Percentiles rank a stretch among this genome's conserved stretches.
Conservation (phyloP, 2,113 vertebrate genomes). For the Tyto alba region DNA sequence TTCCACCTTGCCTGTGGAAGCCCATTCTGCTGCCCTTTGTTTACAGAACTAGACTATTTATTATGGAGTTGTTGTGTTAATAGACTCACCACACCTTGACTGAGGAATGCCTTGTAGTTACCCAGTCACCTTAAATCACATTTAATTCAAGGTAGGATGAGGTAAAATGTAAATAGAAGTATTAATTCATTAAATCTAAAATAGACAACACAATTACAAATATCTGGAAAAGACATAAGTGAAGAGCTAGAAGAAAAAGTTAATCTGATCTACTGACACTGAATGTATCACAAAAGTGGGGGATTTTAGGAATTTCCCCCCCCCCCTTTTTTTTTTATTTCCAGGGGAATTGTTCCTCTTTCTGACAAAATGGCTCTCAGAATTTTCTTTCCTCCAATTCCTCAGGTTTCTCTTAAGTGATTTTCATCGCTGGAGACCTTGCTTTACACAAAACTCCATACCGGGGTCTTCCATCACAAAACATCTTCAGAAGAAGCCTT, state of each 20-base stretch:
- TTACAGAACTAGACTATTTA: background rate
- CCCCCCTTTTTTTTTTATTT: background rate
- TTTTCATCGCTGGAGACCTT: background rate
- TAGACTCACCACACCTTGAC: background rate
- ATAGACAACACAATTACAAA: background rate
- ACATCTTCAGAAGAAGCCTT: background rate
- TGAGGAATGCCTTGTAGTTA: background rate
- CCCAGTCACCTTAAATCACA: background rate
- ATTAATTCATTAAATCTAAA: background rate
- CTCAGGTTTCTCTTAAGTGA: background rate
- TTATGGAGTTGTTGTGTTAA: background rate
- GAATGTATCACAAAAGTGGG: background rate
- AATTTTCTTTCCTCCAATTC: background rate
- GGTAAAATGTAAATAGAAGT: background rate
- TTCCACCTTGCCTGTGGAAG: background rate
- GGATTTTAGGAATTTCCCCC: too few relatives aligned
- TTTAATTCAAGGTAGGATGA: background rate
- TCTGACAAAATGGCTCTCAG: background rate
- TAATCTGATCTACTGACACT: background rate
- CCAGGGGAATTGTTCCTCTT: background rate
- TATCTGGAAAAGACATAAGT: background rate
- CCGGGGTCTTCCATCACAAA: background rate
- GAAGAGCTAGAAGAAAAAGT: background rate
- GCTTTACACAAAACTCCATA: background rate
- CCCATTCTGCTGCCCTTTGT: background rate